Evolutionary conservation across 2,888 invertebrate genomes (phyloP).

Genomic region (Philonicus albiceps): DNA sequence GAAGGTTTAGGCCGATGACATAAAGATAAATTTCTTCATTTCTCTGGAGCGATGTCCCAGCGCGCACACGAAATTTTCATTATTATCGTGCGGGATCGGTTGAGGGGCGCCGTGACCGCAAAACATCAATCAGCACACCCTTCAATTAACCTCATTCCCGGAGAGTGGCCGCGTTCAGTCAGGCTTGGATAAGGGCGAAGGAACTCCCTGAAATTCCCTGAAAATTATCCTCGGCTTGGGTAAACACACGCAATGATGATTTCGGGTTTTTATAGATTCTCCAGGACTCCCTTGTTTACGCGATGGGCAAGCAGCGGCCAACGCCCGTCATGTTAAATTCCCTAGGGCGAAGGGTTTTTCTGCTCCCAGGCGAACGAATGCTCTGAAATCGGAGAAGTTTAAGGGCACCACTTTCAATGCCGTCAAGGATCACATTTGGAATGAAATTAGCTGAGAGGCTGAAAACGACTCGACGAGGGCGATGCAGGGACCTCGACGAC

Average conservation of each 20-base stretch:
- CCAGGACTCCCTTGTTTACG: not conserved
- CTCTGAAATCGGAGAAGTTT: not conserved
- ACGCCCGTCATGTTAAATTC: not conserved
- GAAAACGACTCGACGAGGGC: not conserved
- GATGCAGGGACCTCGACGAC: not conserved
- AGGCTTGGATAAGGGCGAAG: not conserved
- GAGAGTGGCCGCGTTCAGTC: conserved; percentile 4
- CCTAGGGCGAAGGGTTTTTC: not conserved
- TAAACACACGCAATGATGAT: conserved; percentile 20
- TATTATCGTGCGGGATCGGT: not conserved
- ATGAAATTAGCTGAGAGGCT: not conserved
- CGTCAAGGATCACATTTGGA: not conserved
- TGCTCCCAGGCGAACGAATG: not conserved
- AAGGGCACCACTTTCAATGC: not conserved
- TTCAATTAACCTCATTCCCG: conserved; percentile 20
- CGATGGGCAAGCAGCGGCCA: not conserved
- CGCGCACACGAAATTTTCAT: not conserved
- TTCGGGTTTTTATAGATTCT: not conserved
- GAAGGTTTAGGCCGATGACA: not conserved
- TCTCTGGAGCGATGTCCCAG: not conserved
- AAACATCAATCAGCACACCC: conserved; percentile 27
- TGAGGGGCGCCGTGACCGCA: conserved; percentile 1
- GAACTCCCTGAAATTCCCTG: conserved; percentile 21
- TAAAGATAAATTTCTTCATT: conserved; percentile 10
- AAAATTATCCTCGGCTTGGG: not conserved